Conservation (phyloP, 2,888 invertebrate species). For the Apodemia zela region DNA sequence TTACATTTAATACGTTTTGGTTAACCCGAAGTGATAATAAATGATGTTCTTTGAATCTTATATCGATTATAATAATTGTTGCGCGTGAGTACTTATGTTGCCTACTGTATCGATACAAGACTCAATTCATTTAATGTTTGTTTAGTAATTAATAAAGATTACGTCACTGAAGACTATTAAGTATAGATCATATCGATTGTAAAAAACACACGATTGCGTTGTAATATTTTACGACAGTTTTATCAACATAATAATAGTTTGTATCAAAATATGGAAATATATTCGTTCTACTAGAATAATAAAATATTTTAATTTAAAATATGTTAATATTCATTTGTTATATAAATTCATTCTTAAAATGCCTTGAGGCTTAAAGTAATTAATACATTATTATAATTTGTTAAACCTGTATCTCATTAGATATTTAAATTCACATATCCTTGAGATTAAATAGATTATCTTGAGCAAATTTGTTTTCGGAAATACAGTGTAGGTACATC, state of each 20-base stretch:
- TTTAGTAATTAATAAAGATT: constrained; percentile 31
- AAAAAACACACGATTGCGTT: constrained; percentile 30
- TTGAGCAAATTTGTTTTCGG: not conserved
- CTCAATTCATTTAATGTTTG: constrained; percentile 27
- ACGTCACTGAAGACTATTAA: not conserved
- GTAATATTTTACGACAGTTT: constrained; percentile 33
- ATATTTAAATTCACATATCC: not conserved
- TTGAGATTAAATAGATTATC: not conserved
- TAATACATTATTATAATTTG: not conserved
- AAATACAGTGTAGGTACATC: not conserved
- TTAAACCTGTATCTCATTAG: not conserved
- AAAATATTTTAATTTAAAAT: not conserved
- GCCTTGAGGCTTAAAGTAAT: constrained; percentile 6
- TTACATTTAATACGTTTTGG: not conserved
- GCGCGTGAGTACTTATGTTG: constrained; percentile 6
- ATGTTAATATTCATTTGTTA: constrained; percentile 28
- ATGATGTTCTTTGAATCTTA: not conserved
- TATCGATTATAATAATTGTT: constrained; percentile 12
- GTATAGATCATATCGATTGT: constrained; percentile 21
- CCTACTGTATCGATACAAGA: constrained; percentile 17
- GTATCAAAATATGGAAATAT: constrained; percentile 10
- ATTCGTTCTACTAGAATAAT: not conserved
- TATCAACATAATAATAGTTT: constrained; percentile 18
- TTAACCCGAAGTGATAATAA: not conserved
- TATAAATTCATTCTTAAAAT: constrained; percentile 21